Conservation (phyloP, 2,113 vertebrate genomes). For the Lepisosteus osseus region DNA sequence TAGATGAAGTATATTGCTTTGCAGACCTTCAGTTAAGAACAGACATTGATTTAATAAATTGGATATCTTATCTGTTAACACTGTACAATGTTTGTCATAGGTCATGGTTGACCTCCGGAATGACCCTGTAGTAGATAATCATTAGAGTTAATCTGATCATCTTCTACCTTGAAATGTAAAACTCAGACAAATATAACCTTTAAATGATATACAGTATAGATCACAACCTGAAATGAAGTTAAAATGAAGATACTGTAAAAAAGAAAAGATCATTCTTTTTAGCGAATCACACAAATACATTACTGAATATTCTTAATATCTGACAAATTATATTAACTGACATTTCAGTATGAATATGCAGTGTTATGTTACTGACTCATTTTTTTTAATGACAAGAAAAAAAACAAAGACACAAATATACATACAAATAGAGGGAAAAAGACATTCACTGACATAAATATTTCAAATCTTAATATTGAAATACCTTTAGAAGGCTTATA, state of each 20-base stretch:
- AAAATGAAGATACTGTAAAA: background rate
- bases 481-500: no score
- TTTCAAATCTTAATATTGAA: no score
- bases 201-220: background rate
- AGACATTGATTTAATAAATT: slow-evolving; percentile 10
- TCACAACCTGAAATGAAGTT: background rate
- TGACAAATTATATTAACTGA: no score
- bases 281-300: background rate
- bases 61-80: background rate
- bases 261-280: no score
- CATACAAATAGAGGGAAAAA: no score
- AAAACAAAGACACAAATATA: no score
- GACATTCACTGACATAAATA: no score
- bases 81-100: background rate
- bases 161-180: slow-evolving; percentile 3
- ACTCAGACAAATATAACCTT: background rate
- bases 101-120: background rate
- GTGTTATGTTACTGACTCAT: no score
- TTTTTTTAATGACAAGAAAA: no score
- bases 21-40: background rate
- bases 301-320: no score
- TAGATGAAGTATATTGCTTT: background rate
- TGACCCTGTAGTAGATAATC: background rate
- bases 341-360: no score
- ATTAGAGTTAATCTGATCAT: background rate